Conservation (phyloP, 2,888 invertebrate species). For the Xestia xanthographa region DNA sequence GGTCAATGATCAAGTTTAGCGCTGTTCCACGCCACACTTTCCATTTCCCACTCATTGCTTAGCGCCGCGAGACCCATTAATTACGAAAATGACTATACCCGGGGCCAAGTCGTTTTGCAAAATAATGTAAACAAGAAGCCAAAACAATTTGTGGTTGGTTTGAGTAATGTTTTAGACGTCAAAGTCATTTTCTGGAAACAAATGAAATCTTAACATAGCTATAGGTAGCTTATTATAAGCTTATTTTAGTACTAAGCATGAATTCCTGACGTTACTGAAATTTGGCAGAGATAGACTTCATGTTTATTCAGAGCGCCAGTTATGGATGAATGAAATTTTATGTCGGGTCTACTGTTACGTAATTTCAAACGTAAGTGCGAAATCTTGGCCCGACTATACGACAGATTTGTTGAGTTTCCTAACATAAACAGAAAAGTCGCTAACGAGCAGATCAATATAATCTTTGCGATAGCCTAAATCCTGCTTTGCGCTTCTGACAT, state of each 20-base stretch:
- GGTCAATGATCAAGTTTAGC: constrained; percentile 80
- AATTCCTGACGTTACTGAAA: background rate
- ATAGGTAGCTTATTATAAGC: background rate
- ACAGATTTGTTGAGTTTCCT: constrained; percentile 31
- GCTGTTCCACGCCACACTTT: constrained; percentile 78
- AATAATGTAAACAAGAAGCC: constrained; percentile 38
- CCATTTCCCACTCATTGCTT: constrained; percentile 70
- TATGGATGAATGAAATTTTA: constrained; percentile 16
- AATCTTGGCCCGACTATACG: background rate
- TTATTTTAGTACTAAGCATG: background rate
- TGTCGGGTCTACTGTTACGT: constrained; percentile 8
- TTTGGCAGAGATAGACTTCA: background rate
- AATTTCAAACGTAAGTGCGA: constrained; percentile 22
- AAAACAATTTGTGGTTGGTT: constrained; percentile 31
- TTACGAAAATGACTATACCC: constrained; percentile 61
- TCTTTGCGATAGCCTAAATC: background rate
- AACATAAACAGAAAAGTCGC: constrained; percentile 18
- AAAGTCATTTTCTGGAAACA: background rate
- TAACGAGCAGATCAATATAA: background rate
- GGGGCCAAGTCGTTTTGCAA: constrained; percentile 23
- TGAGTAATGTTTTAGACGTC: constrained; percentile 5
- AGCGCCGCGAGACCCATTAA: constrained; percentile 69
- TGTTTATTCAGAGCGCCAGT: background rate
- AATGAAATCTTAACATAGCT: background rate
- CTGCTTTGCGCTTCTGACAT: constrained; percentile 10